Percentiles rank a stretch among this genome's conserved stretches.
phyloP scores from a whole-genome alignment of 2,797 vertebrate genomes.

The Buphagus erythrorhynchus region DNA sequence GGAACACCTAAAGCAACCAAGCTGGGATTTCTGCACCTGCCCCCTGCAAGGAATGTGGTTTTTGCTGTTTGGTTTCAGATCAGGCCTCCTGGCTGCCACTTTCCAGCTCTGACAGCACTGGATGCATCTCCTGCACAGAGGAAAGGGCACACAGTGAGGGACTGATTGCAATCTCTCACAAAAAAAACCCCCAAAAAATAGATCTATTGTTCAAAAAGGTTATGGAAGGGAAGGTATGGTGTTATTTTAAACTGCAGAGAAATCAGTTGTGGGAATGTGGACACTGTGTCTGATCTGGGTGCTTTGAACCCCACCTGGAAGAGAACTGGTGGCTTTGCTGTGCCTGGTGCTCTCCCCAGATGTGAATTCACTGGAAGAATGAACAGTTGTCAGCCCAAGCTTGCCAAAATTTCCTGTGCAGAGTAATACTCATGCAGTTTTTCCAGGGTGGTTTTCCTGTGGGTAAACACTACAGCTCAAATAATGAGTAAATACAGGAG shows the following conservation, averaged over 20 bases:
- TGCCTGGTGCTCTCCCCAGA: background rate
- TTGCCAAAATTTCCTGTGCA: background rate
- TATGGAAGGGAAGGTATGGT: background rate
- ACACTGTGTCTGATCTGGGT: rapidly evolving
- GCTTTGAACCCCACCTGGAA: background rate
- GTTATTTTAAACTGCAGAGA: background rate
- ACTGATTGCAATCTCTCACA: background rate
- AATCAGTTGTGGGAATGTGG: background rate
- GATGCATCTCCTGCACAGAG: background rate
- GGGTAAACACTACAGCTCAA: background rate
- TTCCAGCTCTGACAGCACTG: background rate
- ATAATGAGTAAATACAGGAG: background rate
- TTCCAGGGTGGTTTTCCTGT: background rate
- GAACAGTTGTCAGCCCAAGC: background rate
- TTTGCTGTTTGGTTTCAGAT: background rate
- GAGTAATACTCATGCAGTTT: background rate
- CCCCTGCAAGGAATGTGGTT: background rate
- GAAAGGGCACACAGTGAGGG: background rate
- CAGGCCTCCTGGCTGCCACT: background rate
- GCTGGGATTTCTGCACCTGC: background rate
- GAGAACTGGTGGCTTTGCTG: background rate
- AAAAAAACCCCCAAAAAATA: too few species aligned
- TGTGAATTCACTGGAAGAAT: background rate
- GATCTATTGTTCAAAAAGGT: background rate
- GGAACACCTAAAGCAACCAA: background rate